A percentile compares a stretch with the other conserved stretches of the same genome.
phyloP scores from a whole-genome alignment of 2,797 vertebrate species.

The Aratinga solstitialis region DNA sequence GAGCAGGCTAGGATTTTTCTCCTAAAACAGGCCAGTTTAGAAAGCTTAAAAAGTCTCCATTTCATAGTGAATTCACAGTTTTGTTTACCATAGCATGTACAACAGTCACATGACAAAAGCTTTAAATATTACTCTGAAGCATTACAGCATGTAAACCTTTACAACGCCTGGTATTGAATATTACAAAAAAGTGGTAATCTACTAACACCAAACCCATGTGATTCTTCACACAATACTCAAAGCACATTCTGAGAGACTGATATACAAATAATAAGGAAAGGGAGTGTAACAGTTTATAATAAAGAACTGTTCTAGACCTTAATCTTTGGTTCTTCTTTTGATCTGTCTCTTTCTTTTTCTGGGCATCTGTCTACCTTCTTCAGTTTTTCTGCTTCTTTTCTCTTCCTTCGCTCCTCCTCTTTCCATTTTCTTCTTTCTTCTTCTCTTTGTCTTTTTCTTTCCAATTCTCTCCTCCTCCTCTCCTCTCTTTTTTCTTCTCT shows the following conservation, averaged over 20 bases:
- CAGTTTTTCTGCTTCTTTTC: constrained; percentile 93
- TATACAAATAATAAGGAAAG: constrained; percentile 64
- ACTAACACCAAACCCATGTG: constrained; percentile 39
- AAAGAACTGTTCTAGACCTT: constrained; percentile 84
- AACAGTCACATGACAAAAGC: constrained; percentile 57
- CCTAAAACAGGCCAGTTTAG: constrained; percentile 33
- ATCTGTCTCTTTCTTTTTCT: constrained; percentile 90
- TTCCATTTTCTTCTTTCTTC: constrained; percentile 98
- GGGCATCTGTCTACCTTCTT: constrained; percentile 87
- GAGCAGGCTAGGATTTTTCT: constrained; percentile 1
- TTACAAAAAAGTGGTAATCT: constrained; percentile 36
- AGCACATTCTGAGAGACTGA: constrained; percentile 59
- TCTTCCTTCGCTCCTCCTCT: constrained; percentile 93
- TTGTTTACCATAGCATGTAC: constrained; percentile 44
- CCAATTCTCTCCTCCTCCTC: constrained; percentile 91
- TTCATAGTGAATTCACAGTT: constrained; percentile 37
- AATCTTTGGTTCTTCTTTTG: constrained; percentile 97
- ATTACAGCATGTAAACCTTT: constrained; percentile 56
- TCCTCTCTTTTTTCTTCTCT: constrained; percentile 98
- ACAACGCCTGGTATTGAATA: constrained; percentile 25
- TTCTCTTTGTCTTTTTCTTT: constrained; percentile 93
- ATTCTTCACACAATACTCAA: constrained; percentile 49
- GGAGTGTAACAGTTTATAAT: constrained; percentile 55
- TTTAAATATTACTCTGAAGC: constrained; percentile 35
- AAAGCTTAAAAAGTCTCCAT: constrained; percentile 59